phyloP scores from a whole-genome alignment of 2,113 vertebrate species.

The Dromiciops gliroides region DNA sequence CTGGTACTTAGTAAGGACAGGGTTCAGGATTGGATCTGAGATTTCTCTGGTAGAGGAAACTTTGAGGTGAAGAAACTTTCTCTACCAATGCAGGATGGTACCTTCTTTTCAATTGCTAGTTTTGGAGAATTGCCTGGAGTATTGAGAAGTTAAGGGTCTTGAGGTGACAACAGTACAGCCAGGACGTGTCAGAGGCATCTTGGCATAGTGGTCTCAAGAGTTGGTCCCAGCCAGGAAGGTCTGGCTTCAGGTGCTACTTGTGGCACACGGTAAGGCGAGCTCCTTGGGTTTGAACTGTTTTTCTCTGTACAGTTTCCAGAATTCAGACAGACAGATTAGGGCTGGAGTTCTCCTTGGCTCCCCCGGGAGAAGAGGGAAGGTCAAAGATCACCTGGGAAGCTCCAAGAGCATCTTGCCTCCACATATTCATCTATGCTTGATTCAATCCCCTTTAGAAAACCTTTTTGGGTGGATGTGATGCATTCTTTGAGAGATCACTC shows the following conservation, averaged over 20 bases:
- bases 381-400: neutral
- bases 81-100: neutral
- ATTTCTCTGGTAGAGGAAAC: neutral
- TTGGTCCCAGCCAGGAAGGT: neutral
- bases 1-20: neutral
- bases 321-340: neutral
- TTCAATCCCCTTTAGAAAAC: neutral
- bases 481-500: neutral
- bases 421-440: neutral
- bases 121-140: neutral
- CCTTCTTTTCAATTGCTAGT: neutral
- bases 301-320: neutral
- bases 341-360: too few relatives aligned
- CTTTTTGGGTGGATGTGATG: neutral
- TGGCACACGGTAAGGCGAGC: neutral
- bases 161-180: neutral
- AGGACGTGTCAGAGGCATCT: neutral
- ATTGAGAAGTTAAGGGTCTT: neutral
- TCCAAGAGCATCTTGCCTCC: neutral
- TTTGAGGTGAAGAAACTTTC: neutral
- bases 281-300: neutral
- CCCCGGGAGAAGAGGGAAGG: neutral
- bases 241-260: neutral
- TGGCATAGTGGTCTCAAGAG: neutral
- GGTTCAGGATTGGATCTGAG: neutral